These are phyloP conservation scores for Gymnogyps californianus DNA, from an alignment of 2,113 vertebrate species.

Conservation along the genomic window DNA sequence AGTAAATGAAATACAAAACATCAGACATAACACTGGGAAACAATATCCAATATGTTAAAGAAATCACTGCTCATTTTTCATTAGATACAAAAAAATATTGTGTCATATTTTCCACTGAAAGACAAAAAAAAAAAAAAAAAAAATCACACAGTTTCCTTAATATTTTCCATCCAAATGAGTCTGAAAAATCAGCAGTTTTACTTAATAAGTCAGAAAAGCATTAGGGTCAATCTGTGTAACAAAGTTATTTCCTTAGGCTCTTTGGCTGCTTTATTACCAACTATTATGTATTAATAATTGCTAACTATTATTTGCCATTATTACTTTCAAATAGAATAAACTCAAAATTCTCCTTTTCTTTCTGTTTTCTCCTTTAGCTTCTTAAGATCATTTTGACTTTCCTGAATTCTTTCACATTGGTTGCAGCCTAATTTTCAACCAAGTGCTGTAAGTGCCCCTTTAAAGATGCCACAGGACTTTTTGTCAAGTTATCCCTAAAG, in stretches of 20 bases:
- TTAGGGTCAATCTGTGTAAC: background rate
- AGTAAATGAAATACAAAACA: background rate
- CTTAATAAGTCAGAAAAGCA: background rate
- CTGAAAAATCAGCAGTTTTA: background rate
- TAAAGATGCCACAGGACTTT: background rate
- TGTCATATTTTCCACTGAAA: background rate
- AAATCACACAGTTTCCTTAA: background rate
- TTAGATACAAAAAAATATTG: background rate
- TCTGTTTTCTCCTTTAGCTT: background rate
- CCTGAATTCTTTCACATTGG: background rate
- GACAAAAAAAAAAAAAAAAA: background rate
- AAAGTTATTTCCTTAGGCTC: background rate
- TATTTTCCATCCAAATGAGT: background rate
- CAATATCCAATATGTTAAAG: background rate
- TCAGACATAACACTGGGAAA: background rate
- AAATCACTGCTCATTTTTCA: background rate
- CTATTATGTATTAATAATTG: background rate
- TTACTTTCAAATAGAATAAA: background rate
- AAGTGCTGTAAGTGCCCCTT: background rate
- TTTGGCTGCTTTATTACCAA: background rate
- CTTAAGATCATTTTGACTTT: background rate
- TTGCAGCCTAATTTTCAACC: background rate
- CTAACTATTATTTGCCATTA: background rate
- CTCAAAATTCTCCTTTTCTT: background rate
- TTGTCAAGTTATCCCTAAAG: background rate